Conservation (phyloP, 2,113 vertebrate species). For the Chaetorhynchus papuensis region DNA sequence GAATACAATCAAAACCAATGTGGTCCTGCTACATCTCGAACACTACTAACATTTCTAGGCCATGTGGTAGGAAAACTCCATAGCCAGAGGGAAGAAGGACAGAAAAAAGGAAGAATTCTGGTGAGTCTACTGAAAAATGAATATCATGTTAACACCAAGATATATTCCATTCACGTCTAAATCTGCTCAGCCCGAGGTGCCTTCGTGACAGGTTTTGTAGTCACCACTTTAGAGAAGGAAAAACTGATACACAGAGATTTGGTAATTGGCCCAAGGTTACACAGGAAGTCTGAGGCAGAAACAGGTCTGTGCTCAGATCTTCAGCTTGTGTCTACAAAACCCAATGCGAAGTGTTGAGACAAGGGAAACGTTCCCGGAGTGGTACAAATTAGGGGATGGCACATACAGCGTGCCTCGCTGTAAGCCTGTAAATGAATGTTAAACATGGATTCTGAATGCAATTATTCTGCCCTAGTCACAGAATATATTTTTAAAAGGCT, state of each 20-base stretch:
- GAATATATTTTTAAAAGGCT: not conserved
- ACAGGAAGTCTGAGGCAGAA: not conserved
- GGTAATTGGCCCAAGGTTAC: not conserved
- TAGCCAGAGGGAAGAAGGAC: not conserved
- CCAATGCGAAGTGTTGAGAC: not conserved
- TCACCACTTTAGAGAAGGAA: not conserved
- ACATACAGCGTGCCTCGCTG: not conserved
- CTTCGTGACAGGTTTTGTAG: not conserved
- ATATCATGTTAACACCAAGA: not conserved
- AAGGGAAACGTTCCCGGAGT: not conserved
- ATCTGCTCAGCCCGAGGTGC: not conserved
- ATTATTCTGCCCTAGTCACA: conserved; percentile 24
- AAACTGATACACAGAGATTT: not conserved
- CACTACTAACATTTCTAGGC: not conserved
- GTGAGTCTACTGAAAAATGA: not conserved
- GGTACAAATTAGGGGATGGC: conserved; percentile 8
- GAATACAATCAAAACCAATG: not conserved
- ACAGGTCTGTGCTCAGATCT: not conserved
- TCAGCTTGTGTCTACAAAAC: not conserved
- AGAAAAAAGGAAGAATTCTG: not conserved
- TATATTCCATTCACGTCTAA: not conserved
- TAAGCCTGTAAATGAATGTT: conserved; percentile 8
- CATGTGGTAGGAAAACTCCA: not conserved
- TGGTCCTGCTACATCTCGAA: accelerated
- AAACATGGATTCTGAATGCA: conserved; percentile 13